Conservation (phyloP, 2,113 vertebrate genomes). For the Campylorhamphus procurvoides region DNA sequence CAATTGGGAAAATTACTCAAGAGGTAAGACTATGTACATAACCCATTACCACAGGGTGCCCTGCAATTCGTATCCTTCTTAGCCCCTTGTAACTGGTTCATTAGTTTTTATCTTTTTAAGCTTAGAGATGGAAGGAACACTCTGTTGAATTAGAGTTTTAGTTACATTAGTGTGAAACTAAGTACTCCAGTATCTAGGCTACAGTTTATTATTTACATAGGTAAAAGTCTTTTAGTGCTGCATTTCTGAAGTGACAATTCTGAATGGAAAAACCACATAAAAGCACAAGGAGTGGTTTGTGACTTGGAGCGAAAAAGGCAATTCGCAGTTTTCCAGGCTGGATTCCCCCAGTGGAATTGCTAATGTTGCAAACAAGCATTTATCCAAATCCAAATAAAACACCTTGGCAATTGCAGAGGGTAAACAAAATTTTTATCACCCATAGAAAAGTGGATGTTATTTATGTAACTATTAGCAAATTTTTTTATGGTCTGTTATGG, state of each 20-base stretch:
- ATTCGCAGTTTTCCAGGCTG: slow-evolving; percentile 19
- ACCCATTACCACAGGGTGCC: neutral
- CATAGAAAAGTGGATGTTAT: slow-evolving; percentile 6
- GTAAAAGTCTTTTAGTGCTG: neutral
- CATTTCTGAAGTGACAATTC: neutral
- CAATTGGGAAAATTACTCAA: neutral
- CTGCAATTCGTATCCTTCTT: neutral
- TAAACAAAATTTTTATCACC: slow-evolving; percentile 36
- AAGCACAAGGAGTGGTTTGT: slow-evolving; percentile 11
- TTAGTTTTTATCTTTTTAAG: neutral
- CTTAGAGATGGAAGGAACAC: neutral
- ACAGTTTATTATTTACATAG: neutral
- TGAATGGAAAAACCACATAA: slow-evolving; percentile 30
- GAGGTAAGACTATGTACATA: neutral
- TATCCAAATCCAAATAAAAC: slow-evolving; percentile 62
- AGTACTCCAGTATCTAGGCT: neutral
- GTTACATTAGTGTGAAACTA: neutral
- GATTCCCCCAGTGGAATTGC: neutral
- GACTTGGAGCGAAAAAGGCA: neutral
- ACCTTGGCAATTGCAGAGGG: neutral
- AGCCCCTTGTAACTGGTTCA: neutral
- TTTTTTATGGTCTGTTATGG: neutral
- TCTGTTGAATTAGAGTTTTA: neutral
- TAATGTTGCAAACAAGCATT: slow-evolving; percentile 17
- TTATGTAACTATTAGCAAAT: slow-evolving; percentile 4